Base-by-base conservation (phyloP, 2,113 vertebrate species). In the Zosterops japonicus region DNA sequence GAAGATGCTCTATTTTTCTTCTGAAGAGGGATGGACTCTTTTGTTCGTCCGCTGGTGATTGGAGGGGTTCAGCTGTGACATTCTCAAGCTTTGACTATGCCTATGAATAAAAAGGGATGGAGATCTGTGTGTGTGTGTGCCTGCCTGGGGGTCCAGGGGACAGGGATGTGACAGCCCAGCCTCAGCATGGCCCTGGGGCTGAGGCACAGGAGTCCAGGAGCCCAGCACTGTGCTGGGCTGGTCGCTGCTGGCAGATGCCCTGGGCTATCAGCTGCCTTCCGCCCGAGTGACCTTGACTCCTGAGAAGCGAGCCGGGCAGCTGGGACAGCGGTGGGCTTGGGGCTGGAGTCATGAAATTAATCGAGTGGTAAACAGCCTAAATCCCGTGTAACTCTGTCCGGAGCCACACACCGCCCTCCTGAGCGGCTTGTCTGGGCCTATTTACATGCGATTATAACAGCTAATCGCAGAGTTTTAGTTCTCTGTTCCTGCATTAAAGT, bases 401-500 rank as follows among this genome's bases (percentile, higher is more conserved):
- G 19, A 55, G 75, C 84, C 60, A 84, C 96, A 93, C 89, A 9
- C 25, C 87, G 59, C 89, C 94, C 70, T 89, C 82, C 88, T 89
- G 94, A 96, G 95, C 83, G 25, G 96, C 71, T 96, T 92, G 80
- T 90, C 90, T 89, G 96, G 98, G 93, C 97, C 98, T 98, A 97
- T 98, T 98, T 98, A 98, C 98, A 98, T 98, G 97, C 96, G 98
- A 98, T 99, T 98, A 98, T 98, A 96, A 97, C 98, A 98, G 98
- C 98, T 99, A 98, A 99, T 98, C 98, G 91, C 88, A 16, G 98
- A 98, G 98, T 98, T 98, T 98, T 98, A 98, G 77, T 83, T 98
- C 97, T 96, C 93, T 85, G 74, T 75, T 63, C 53, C 64, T 91
- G 81, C 94, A 88, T 96, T 95, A 92, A 53, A 85, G 67, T 87